A percentile compares a stretch with the other conserved stretches of the same genome.
These are phyloP conservation scores for Triops cancriformis DNA, from an alignment of 1,140 invertebrate species.

Conservation along the genomic window DNA sequence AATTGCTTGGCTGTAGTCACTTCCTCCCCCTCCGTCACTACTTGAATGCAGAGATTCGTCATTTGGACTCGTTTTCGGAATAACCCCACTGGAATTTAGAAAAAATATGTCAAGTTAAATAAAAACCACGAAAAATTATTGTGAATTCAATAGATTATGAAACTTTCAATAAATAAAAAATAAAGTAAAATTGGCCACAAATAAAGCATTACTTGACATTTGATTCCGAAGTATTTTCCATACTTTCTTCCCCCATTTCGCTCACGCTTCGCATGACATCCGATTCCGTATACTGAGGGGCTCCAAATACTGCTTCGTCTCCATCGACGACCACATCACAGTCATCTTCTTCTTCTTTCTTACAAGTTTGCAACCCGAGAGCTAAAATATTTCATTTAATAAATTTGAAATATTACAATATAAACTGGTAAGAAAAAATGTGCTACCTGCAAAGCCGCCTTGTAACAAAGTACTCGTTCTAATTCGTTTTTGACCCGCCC, in stretches of 20 bases:
- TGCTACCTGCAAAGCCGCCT: conserved; percentile 54
- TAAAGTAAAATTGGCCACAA: no score
- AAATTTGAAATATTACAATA: no score
- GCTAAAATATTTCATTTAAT: no score
- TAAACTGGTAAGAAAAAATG: conserved; percentile 18
- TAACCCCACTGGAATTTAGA: not conserved
- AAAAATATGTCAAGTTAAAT: not conserved
- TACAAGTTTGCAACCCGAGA: conserved; percentile 26
- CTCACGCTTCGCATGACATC: conserved; percentile 47
- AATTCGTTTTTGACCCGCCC: conserved; percentile 67
- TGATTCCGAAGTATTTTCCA: not conserved
- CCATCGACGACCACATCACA: conserved; percentile 69
- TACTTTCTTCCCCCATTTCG: not conserved
- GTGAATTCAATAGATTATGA: no score
- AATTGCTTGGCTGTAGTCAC: conserved; percentile 32
- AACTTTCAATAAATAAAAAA: no score
- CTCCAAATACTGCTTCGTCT: conserved; percentile 65
- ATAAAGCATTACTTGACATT: not conserved
- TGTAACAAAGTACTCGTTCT: conserved; percentile 57
- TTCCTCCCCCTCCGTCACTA: conserved; percentile 41
- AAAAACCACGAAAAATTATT: not conserved
- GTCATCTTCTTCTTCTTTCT: conserved; percentile 59
- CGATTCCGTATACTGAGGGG: conserved; percentile 68
- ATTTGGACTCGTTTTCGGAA: conserved; percentile 32
- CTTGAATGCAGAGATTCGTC: conserved; percentile 42